Evolutionary conservation across 2,888 invertebrate genomes (phyloP).

Genomic region (Thelaira solivaga): DNA sequence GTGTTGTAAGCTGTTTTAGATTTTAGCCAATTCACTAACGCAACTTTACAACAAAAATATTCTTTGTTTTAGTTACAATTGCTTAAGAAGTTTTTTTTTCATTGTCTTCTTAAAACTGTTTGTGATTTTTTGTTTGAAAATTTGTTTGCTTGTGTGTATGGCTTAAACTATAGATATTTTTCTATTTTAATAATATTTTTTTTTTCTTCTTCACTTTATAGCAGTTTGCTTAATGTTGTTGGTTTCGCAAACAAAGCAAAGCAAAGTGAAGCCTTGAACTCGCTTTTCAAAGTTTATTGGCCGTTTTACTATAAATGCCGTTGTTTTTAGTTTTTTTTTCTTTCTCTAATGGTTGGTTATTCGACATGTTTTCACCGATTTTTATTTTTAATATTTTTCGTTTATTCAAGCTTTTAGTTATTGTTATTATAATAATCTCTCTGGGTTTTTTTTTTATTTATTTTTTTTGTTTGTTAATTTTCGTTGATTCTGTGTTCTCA

Average conservation of each 20-base stretch:
- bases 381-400: not conserved
- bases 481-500: slow-evolving; percentile 4
- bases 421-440: not conserved
- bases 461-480: not conserved
- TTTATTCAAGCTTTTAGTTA: slow-evolving; percentile 19
- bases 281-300: slow-evolving; percentile 73
- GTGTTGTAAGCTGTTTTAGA: slow-evolving; percentile 30
- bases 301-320: slow-evolving; percentile 75
- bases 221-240: slow-evolving; percentile 7
- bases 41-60: slow-evolving; percentile 28
- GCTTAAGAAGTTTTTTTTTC: slow-evolving; percentile 22
- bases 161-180: no score
- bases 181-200: not conserved
- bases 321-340: slow-evolving; percentile 60
- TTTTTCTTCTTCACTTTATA: not conserved
- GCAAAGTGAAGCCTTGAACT: slow-evolving; percentile 71
- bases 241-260: slow-evolving; percentile 31
- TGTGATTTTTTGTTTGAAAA: not conserved
- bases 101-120: slow-evolving; percentile 18
- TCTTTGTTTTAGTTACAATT: slow-evolving; percentile 27
- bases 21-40: slow-evolving; percentile 34
- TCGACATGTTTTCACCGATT: slow-evolving; percentile 56
- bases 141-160: slow-evolving; percentile 18
- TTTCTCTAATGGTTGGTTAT: slow-evolving; percentile 47
- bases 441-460: slow-evolving; percentile 11